These are phyloP conservation scores for Gila orcuttii DNA, from an alignment of 2,113 vertebrate species.

Conservation along the genomic window DNA sequence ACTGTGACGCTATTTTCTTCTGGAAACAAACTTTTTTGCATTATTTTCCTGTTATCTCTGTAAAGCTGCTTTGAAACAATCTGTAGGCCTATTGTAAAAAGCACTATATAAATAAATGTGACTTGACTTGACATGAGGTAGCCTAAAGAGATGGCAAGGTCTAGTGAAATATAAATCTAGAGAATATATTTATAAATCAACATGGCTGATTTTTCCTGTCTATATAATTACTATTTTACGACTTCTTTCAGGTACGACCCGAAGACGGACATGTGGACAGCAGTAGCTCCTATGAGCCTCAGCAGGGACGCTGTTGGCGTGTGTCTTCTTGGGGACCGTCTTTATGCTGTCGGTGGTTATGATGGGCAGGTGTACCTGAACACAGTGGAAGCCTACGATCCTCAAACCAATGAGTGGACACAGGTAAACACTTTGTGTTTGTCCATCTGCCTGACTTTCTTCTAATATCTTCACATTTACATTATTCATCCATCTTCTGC, in stretches of 20 bases:
- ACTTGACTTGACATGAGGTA: not conserved
- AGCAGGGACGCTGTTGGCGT: slow-evolving; percentile 97
- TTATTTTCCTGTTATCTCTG: too few species aligned
- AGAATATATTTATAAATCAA: not conserved
- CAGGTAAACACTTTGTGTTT: slow-evolving; percentile 75
- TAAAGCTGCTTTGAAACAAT: too few species aligned
- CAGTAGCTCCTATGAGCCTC: slow-evolving; percentile 97
- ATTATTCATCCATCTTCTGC: not conserved
- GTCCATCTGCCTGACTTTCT: not conserved
- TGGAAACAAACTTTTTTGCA: too few species aligned
- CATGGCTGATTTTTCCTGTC: not conserved
- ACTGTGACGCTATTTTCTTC: too few species aligned
- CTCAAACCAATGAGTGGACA: slow-evolving; percentile 97
- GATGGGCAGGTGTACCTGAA: slow-evolving; percentile 95
- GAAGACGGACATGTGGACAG: slow-evolving; percentile 95
- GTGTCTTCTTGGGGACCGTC: slow-evolving; percentile 92
- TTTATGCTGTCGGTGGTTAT: slow-evolving; percentile 96
- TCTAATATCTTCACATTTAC: not conserved
- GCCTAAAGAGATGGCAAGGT: not conserved
- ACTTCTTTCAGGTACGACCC: slow-evolving; percentile 86
- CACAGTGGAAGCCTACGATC: slow-evolving; percentile 95
- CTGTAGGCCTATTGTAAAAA: too few species aligned
- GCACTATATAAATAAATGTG: too few species aligned
- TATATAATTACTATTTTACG: not conserved
- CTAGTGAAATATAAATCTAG: not conserved